phyloP scores from a whole-genome alignment of 2,888 invertebrate species.

The Quadroppia sp. region DNA sequence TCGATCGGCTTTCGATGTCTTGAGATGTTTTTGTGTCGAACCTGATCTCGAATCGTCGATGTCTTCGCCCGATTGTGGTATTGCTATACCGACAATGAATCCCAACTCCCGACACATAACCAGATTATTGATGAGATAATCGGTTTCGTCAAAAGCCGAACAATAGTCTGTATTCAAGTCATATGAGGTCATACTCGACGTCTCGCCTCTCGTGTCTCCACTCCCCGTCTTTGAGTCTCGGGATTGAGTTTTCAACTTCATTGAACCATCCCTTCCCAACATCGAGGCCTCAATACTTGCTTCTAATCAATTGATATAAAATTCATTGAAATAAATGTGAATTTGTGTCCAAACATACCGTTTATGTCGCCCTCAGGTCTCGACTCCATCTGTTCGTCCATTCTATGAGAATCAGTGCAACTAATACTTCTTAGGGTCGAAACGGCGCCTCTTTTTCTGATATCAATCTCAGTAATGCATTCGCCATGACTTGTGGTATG shows the following conservation, averaged over 20 bases:
- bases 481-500: constrained; percentile 44
- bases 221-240: background rate
- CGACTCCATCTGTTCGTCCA: constrained; percentile 7
- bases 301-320: constrained; percentile 19
- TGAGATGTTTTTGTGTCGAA: constrained; percentile 16
- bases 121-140: constrained; percentile 42
- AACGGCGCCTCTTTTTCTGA: constrained; percentile 32
- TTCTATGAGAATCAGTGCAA: constrained; percentile 1
- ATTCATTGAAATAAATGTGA: background rate
- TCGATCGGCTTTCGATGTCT: constrained; percentile 6
- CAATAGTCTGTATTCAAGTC: constrained; percentile 8
- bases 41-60: background rate
- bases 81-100: constrained; percentile 44
- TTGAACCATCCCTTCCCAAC: constrained; percentile 38
- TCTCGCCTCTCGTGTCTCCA: constrained; percentile 10
- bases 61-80: constrained; percentile 19
- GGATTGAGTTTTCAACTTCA: background rate
- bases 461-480: constrained; percentile 42
- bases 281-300: constrained; percentile 43
- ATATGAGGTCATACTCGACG: constrained; percentile 10
- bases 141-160: constrained; percentile 26
- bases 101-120: constrained; percentile 43
- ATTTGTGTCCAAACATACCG: background rate
- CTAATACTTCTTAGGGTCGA: background rate
- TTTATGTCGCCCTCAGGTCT: constrained; percentile 29